A percentile compares a stretch with the other conserved stretches of the same genome.
These are phyloP conservation scores for Eucera pruinosa DNA, from an alignment of 2,888 invertebrate genomes.

Conservation along the genomic window DNA sequence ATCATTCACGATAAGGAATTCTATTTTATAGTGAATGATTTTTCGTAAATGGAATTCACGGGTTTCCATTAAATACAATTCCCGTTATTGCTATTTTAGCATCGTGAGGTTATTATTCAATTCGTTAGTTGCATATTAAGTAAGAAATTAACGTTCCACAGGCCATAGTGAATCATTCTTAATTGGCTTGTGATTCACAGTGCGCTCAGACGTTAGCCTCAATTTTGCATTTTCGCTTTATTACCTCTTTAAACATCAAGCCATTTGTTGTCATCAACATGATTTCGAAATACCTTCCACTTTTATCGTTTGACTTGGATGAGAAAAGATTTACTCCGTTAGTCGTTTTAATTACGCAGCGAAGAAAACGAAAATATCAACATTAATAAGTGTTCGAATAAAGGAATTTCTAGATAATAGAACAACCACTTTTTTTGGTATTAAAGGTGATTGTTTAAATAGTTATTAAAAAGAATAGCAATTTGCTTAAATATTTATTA, in stretches of 20 bases:
- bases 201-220: conserved; percentile 17
- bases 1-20: background rate
- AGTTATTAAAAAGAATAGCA: no score
- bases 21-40: background rate
- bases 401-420: no score
- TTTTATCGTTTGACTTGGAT: background rate
- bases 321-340: no score
- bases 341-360: no score
- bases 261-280: background rate
- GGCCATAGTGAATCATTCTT: conserved; percentile 48
- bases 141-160: conserved; percentile 16
- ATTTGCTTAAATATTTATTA: no score
- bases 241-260: background rate
- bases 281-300: background rate
- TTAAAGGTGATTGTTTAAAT: no score
- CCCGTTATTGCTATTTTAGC: conserved; percentile 10
- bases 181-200: conserved; percentile 46
- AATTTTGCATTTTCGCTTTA: conserved; percentile 10
- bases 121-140: conserved; percentile 27
- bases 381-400: no score
- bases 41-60: background rate
- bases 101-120: conserved; percentile 16
- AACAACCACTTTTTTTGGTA: no score
- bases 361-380: no score
- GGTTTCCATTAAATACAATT: background rate